Evolutionary conservation across 1,140 invertebrate genomes (phyloP).

Genomic region (Trachymyrmex septentrionalis): DNA sequence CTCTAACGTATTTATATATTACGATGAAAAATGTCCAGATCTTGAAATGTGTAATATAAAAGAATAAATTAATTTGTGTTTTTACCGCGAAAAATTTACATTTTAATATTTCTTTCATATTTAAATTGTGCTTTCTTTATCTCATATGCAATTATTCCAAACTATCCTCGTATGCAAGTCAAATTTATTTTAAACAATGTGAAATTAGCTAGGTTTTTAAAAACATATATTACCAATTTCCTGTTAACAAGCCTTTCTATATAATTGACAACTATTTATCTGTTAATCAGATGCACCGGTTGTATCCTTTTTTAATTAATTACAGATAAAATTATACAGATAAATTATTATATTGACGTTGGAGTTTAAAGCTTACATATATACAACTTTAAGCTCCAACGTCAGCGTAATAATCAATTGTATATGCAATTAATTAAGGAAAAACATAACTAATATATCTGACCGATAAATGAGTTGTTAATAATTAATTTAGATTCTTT

Average conservation of each 20-base stretch:
- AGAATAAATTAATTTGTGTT: constrained; percentile 7
- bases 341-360: no score
- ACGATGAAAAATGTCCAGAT: background rate
- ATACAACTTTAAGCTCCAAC: no score
- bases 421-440: background rate
- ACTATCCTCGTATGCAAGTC: background rate
- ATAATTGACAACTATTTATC: no score
- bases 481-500: background rate
- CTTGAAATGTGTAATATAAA: background rate
- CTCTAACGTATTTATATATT: background rate
- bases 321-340: no score
- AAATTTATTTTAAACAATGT: background rate
- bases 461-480: background rate
- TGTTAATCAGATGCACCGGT: no score
- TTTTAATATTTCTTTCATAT: background rate
- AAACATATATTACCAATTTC: background rate
- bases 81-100: constrained; percentile 1
- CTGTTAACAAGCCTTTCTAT: background rate
- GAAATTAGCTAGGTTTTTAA: background rate
- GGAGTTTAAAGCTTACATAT: no score
- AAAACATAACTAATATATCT: background rate
- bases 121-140: background rate
- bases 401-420: background rate
- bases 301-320: no score
- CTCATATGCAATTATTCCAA: background rate